phyloP scores from a whole-genome alignment of 1,140 invertebrate species.

The Halesus radiatus region DNA sequence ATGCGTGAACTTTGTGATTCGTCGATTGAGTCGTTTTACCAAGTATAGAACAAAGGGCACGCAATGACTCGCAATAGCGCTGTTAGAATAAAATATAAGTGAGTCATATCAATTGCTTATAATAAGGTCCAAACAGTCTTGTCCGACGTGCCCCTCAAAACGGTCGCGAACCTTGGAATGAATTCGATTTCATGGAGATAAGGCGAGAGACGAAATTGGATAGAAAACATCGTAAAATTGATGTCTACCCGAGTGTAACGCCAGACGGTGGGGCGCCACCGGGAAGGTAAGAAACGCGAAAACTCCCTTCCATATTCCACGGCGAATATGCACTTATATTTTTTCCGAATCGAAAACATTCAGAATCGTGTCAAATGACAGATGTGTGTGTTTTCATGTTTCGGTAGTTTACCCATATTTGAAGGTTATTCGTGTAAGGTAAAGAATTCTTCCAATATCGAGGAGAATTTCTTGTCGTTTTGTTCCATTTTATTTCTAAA shows the following conservation, averaged over 20 bases:
- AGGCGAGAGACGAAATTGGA: constrained; percentile 45
- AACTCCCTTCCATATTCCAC: constrained; percentile 16
- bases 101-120: too few relatives aligned
- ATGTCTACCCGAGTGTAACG: constrained; percentile 41
- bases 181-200: constrained; percentile 43
- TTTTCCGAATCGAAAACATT: not conserved
- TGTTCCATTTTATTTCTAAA: too few relatives aligned
- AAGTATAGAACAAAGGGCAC: too few relatives aligned
- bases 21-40: too few relatives aligned
- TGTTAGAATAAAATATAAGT: too few relatives aligned
- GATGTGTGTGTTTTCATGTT: not conserved
- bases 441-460: too few relatives aligned
- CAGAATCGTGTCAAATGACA: not conserved
- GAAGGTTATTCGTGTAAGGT: too few relatives aligned
- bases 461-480: too few relatives aligned
- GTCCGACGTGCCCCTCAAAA: not conserved
- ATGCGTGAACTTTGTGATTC: too few relatives aligned
- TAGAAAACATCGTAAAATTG: constrained; percentile 50
- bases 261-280: constrained; percentile 35
- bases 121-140: too few relatives aligned
- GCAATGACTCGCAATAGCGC: too few relatives aligned
- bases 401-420: too few relatives aligned
- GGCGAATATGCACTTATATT: constrained; percentile 8
- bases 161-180: constrained; percentile 36
- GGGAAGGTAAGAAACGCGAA: not conserved